Evolutionary conservation across 2,888 invertebrate species (phyloP), one percentile per base, ranked within the genome.

Genomic region (Hypena proboscidalis): DNA sequence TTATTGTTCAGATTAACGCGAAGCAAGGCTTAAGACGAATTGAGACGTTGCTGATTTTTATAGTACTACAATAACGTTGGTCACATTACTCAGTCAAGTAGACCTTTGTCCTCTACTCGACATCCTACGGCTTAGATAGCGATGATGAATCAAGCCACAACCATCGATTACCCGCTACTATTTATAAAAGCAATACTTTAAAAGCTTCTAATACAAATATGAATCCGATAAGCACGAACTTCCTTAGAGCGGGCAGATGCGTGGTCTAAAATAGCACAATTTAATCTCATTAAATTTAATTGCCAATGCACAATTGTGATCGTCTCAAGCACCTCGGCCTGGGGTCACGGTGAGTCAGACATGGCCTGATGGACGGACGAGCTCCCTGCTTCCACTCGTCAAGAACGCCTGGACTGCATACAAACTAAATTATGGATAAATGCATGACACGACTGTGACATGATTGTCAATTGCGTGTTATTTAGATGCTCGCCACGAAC

Each of bases 231-330:
- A 80, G 62, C 68, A 70, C 67, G 60, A 50, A 67, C 68, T 68
- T 74, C 74, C 75, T 73, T 65, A 69, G 41, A 37, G 13, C 20
- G 20, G 63, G 67, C 82, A 80, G 78, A 80, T 80, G 78, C 60
- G 63, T 62, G 58, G 74, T 74, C 80, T 79, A 74, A 83, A 86
- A 86, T 85, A 85, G 83, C 74, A 79, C 76, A 78, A 83, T 85
- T 82, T 81, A 80, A 87, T 83, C 81, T 85, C 71, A 84, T 87
- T 80, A 79, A 75, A 77, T 80, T 85, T 86, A 88, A 90, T 86
- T 85, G 80, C 75, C 77, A 74, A 79, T 81, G 77, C 71, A 81
- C 85, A 84, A 83, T 84, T 84, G 85, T 69, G 65, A 53, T 63
- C 64, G 68, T 76, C 85, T 83, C 81, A 66, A 79, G 81, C 74